Percentiles rank a stretch among this genome's conserved stretches.
phyloP scores from a whole-genome alignment of 2,888 invertebrate genomes.

The Odontomyia ornata region DNA sequence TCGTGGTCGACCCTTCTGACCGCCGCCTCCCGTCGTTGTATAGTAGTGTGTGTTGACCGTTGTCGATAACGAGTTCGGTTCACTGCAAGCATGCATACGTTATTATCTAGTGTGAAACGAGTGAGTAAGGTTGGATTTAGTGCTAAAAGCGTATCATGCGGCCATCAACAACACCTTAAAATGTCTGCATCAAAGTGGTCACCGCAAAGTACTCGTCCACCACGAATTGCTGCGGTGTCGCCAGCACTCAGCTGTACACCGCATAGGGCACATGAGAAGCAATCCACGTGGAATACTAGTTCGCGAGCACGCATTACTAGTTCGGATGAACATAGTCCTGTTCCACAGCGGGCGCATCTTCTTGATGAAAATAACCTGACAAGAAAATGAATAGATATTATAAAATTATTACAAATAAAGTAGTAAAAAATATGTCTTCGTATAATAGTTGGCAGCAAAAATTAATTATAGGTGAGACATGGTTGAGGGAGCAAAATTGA shows the following conservation, averaged over 20 bases:
- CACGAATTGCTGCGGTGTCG: conserved; percentile 90
- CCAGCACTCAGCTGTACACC: conserved; percentile 84
- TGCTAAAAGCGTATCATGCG: conserved; percentile 38
- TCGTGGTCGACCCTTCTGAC: conserved; percentile 55
- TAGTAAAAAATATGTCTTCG: too few relatives aligned
- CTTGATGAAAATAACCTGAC: conserved; percentile 85
- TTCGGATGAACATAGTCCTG: conserved; percentile 86
- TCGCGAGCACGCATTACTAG: conserved; percentile 91
- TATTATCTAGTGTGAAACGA: conserved; percentile 36
- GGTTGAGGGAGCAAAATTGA: too few relatives aligned
- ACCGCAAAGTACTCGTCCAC: conserved; percentile 80
- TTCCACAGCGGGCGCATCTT: conserved; percentile 85
- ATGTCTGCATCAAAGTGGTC: conserved; percentile 66
- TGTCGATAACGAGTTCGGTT: conserved; percentile 48
- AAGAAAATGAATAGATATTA: conserved; percentile 25
- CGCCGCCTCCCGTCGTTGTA: conserved; percentile 17
- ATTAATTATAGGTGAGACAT: too few relatives aligned
- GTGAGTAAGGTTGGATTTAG: conserved; percentile 38
- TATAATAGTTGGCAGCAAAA: too few relatives aligned
- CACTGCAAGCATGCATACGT: conserved; percentile 47
- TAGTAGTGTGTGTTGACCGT: conserved; percentile 50
- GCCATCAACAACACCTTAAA: conserved; percentile 52
- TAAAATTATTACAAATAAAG: conserved; percentile 5
- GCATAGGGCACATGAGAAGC: conserved; percentile 89
- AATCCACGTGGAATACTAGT: conserved; percentile 86